Conservation (phyloP, 1,140 invertebrate species). For the Drosophila mojavensis region DNA sequence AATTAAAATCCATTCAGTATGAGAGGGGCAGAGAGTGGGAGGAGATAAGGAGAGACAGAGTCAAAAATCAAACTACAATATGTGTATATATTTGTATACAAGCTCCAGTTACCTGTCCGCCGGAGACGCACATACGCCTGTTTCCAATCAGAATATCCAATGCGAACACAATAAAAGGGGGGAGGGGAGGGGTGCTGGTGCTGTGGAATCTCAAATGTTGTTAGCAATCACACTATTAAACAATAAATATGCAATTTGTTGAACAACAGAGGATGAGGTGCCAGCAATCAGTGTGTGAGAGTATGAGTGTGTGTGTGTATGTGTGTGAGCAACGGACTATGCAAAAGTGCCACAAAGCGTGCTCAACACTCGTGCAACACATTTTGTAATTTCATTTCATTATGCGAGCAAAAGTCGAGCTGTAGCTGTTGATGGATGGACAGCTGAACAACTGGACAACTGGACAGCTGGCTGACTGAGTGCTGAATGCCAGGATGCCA, state of each 20-base stretch:
- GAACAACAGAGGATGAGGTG: conserved; percentile 37
- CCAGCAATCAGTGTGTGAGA: neutral
- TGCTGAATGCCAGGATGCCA: conserved; percentile 19
- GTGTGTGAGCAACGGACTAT: conserved; percentile 43
- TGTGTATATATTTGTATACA: conserved; percentile 2
- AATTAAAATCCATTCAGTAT: conserved; percentile 37
- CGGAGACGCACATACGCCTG: conserved; percentile 1
- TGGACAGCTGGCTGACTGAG: conserved; percentile 18
- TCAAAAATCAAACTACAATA: conserved; percentile 7
- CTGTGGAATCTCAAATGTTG: conserved; percentile 60
- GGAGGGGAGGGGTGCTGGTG: neutral
- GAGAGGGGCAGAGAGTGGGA: neutral
- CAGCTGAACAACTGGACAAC: conserved; percentile 19
- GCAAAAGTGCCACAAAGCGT: conserved; percentile 42
- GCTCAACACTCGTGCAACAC: conserved; percentile 39
- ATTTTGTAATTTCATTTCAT: conserved; percentile 78
- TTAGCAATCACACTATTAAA: conserved; percentile 74
- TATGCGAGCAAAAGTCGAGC: conserved; percentile 50
- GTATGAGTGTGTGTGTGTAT: neutral
- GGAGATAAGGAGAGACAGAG: neutral
- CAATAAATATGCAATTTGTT: conserved; percentile 81
- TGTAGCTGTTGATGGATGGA: conserved; percentile 45
- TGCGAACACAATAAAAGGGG: conserved; percentile 14
- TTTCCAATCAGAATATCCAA: conserved; percentile 39
- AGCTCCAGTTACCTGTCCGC: neutral